Base-by-base conservation (phyloP, 30 jellyfish, hydroid and myxozoan species). In the Aurelia sp. region DNA sequence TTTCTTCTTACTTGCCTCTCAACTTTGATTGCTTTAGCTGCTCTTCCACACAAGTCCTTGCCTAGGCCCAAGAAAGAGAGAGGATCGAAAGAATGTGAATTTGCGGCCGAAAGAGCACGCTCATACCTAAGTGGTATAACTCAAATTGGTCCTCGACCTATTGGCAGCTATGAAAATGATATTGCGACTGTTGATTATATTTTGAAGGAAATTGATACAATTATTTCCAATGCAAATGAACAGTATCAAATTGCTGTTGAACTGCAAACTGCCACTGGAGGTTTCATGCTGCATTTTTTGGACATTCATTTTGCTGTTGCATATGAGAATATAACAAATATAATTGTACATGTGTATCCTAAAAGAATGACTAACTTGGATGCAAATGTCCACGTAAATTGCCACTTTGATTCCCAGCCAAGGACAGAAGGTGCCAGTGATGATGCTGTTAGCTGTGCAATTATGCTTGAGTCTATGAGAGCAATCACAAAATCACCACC, bases 351-450 rank as follows among this genome's bases (percentile, higher is more conserved):
- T 71, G 47, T 94, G 41, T 81, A 95, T 82, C 89, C 96, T n/a
- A 89, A 89, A 58, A 76, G 83, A 48, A 67, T 87, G 8, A 90
- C 23, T 22, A 81, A 78, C n/a, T 60, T 74, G 4, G 88, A 74
- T 17, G 41, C 55, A 52, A 82, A 79, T 70, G 76, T 95, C 13
- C 73, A 90, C 41, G 37, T 88, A 59, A 95, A 95, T 74, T 88
- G 94, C 18, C 99, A 95, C 84, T 95, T 84, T 86, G 99, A 95
- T 60, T 69, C 99, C 3, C 97, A 84, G 48, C 86, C 90, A 57
- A 87, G 85, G 35, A 89, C 98, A 1, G 96, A 90, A 64, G 99
- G 99, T 7, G 99, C 98, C 35, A 89, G 98, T 74, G 99, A 95
- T 86, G 98, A 89, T 81, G 94, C 97, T 15, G 97, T 89, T 19